Percentiles rank a stretch among this genome's conserved stretches.
Evolutionary conservation across 37 sponge, comb jelly and placozoan species (phyloP).

Genomic region (Beroe ovata): DNA sequence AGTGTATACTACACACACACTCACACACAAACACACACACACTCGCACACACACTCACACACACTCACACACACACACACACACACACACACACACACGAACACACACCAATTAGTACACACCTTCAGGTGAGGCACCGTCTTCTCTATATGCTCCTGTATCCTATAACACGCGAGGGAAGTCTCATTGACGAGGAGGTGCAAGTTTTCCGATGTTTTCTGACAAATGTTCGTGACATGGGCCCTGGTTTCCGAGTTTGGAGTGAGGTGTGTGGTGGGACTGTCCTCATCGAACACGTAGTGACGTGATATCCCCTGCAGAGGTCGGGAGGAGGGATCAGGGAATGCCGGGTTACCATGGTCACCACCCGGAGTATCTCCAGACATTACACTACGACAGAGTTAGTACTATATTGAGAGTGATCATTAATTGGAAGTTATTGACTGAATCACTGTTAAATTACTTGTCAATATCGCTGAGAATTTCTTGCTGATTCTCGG

Average conservation of each 20-base stretch:
- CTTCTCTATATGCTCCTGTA: slow-evolving; percentile 53
- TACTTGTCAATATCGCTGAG: no score
- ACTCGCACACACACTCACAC: neutral
- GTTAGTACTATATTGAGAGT: no score
- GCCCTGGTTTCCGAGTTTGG: neutral
- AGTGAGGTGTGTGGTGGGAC: slow-evolving; percentile 34
- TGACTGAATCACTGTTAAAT: no score
- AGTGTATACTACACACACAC: no score
- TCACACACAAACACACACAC: no score
- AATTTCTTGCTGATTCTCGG: no score
- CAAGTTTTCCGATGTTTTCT: slow-evolving; percentile 31
- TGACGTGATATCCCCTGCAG: slow-evolving; percentile 15
- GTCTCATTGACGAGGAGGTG: slow-evolving; percentile 60
- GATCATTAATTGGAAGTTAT: no score
- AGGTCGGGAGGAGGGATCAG: no score
- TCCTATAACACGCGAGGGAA: slow-evolving; percentile 41
- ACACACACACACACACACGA: neutral
- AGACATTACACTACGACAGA: no score
- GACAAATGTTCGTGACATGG: neutral
- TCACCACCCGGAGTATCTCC: no score
- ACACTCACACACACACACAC: neutral
- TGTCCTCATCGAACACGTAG: slow-evolving; percentile 27
- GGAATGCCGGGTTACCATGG: no score
- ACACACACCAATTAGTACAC: neutral
- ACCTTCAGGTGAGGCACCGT: slow-evolving; percentile 54